phyloP scores from a whole-genome alignment of 1,140 invertebrate genomes.

The Zaprionus taronus region DNA sequence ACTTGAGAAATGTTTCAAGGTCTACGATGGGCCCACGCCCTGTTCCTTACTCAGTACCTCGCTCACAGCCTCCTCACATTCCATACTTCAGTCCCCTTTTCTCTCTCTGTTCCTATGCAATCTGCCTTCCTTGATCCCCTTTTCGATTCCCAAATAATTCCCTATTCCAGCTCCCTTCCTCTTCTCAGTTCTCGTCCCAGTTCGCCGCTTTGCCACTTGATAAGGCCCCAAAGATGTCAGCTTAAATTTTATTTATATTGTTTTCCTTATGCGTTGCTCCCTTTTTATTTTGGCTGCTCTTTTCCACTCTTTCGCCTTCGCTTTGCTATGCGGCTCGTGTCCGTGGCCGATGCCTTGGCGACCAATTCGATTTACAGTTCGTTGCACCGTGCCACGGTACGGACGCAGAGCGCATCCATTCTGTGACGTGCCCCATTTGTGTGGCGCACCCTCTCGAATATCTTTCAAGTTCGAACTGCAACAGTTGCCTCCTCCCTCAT shows the following conservation, averaged over 20 bases:
- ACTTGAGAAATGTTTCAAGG: neutral
- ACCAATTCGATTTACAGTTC: slow-evolving; percentile 60
- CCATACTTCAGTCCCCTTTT: too few species aligned
- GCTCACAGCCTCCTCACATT: neutral
- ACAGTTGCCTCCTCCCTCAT: neutral
- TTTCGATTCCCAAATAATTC: neutral
- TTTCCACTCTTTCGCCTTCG: neutral
- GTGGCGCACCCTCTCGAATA: slow-evolving; percentile 54
- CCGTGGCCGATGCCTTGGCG: slow-evolving; percentile 8
- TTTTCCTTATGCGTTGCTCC: neutral
- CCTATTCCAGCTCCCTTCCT: neutral
- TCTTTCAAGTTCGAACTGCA: slow-evolving; percentile 72
- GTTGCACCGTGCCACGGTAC: slow-evolving; percentile 51
- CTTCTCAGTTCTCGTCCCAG: neutral
- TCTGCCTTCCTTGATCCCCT: too few species aligned
- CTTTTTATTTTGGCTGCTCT: slow-evolving; percentile 2
- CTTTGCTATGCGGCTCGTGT: slow-evolving; percentile 4
- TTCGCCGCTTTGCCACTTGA: slow-evolving; percentile 29
- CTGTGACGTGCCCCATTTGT: slow-evolving; percentile 22
- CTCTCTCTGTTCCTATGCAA: too few species aligned
- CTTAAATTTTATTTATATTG: slow-evolving; percentile 27
- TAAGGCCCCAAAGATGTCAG: slow-evolving; percentile 41
- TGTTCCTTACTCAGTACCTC: neutral
- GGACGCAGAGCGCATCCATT: slow-evolving; percentile 4
- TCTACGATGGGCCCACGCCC: neutral